These are phyloP conservation scores for Alaudala cheleensis DNA, from an alignment of 2,113 vertebrate genomes.

Conservation along the genomic window DNA sequence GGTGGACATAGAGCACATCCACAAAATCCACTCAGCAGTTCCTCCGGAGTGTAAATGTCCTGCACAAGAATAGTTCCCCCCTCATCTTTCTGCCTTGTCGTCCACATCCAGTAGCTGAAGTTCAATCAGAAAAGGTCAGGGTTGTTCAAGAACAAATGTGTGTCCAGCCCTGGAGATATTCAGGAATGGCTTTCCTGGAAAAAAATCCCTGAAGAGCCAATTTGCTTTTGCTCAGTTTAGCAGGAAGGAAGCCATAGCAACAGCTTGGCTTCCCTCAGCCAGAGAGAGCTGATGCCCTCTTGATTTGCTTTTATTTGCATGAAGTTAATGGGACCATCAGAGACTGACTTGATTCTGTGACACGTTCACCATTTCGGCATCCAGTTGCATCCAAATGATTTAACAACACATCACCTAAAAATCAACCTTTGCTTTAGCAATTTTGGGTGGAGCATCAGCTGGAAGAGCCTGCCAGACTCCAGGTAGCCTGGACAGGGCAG, in stretches of 20 bases:
- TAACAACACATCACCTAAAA: background rate
- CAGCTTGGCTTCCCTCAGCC: background rate
- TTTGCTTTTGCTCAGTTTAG: background rate
- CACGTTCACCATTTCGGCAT: background rate
- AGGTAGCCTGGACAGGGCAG: background rate
- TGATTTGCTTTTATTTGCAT: background rate
- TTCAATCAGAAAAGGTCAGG: background rate
- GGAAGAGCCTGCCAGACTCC: background rate
- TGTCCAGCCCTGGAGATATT: background rate
- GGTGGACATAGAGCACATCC: background rate
- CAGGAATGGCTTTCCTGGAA: background rate
- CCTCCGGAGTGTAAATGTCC: background rate
- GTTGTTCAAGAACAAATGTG: background rate
- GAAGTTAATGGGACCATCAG: background rate
- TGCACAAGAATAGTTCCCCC: background rate
- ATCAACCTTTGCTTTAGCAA: background rate
- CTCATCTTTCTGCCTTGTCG: background rate
- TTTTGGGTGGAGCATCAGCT: background rate
- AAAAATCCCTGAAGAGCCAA: background rate
- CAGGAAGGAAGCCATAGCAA: background rate
- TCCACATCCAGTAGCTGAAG: background rate
- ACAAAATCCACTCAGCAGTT: background rate
- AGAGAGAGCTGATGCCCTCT: background rate
- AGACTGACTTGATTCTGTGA: background rate
- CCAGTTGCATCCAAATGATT: background rate